Conservation (phyloP, 1,140 invertebrate species). For the Drosophila busckii region DNA sequence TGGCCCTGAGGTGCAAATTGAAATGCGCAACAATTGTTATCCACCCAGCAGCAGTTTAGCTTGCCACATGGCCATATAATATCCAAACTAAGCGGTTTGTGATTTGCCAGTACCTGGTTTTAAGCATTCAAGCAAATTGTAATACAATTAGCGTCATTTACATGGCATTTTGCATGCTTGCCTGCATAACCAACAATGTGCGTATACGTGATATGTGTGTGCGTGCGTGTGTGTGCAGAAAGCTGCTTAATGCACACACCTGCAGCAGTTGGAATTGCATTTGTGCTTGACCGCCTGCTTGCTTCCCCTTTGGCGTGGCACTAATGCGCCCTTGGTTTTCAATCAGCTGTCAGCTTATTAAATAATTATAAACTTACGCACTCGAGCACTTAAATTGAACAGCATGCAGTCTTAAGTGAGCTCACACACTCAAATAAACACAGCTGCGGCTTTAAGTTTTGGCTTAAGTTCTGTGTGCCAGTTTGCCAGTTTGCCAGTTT, state of each 20-base stretch:
- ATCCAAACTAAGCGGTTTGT: conserved; percentile 67
- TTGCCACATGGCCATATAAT: conserved; percentile 35
- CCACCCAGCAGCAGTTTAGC: neutral
- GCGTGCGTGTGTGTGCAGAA: conserved; percentile 9
- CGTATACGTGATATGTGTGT: conserved; percentile 3
- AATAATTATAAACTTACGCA: conserved; percentile 66
- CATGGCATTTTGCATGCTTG: conserved; percentile 45
- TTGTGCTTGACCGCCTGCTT: neutral
- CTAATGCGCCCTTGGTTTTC: conserved; percentile 38
- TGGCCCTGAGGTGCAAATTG: conserved; percentile 1
- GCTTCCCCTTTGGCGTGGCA: neutral
- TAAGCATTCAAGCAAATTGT: conserved; percentile 73
- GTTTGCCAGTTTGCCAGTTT: too few relatives aligned
- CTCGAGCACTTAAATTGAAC: conserved; percentile 29
- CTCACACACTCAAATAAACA: neutral
- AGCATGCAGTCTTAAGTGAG: neutral
- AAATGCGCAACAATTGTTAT: conserved; percentile 25
- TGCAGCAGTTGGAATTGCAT: conserved; percentile 13
- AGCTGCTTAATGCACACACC: conserved; percentile 55
- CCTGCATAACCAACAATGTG: conserved; percentile 3
- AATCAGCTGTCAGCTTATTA: conserved; percentile 74
- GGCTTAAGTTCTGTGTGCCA: neutral
- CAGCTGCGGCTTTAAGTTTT: neutral
- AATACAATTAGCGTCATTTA: conserved; percentile 76
- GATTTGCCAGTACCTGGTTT: conserved; percentile 67